A percentile compares a stretch with the other conserved stretches of the same genome.
phyloP scores from a whole-genome alignment of 2,113 vertebrate genomes.

The Xyliphius kryptos region DNA sequence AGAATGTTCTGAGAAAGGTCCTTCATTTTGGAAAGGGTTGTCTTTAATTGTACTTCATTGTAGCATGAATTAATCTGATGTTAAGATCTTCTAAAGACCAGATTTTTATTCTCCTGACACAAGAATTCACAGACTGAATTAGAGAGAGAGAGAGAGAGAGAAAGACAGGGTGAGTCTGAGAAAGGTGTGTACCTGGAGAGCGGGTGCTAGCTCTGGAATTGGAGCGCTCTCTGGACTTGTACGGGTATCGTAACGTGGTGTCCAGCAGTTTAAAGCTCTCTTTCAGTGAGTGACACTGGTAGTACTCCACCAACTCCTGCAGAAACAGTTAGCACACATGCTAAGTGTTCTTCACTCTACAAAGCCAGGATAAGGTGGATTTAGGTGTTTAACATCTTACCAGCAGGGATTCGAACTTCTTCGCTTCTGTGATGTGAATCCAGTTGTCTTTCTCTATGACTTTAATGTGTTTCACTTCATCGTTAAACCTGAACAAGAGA shows the following conservation, averaged over 20 bases:
- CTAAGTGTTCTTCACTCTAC: neutral
- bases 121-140: too few relatives aligned
- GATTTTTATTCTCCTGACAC: too few relatives aligned
- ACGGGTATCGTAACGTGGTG: constrained; percentile 85
- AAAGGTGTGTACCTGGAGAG: constrained; percentile 77
- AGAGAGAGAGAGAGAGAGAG: neutral
- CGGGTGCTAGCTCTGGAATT: constrained; percentile 73
- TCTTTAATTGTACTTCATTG: too few relatives aligned
- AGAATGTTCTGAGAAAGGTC: too few relatives aligned
- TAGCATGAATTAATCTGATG: too few relatives aligned
- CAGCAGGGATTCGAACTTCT: constrained; percentile 94
- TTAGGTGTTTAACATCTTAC: constrained; percentile 69
- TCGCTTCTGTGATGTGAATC: constrained; percentile 97
- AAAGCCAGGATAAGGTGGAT: neutral
- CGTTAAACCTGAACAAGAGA: constrained; percentile 96
- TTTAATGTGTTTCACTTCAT: constrained; percentile 98
- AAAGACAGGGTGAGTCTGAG: neutral
- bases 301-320: constrained; percentile 96
- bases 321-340: neutral
- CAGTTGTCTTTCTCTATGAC: constrained; percentile 95
- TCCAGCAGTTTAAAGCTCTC: constrained; percentile 97
- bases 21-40: too few relatives aligned
- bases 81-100: too few relatives aligned
- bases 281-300: constrained; percentile 92
- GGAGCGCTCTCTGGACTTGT: constrained; percentile 82